These are phyloP conservation scores for Musca vetustissima DNA, from an alignment of 1,140 invertebrate genomes.

Conservation along the genomic window DNA sequence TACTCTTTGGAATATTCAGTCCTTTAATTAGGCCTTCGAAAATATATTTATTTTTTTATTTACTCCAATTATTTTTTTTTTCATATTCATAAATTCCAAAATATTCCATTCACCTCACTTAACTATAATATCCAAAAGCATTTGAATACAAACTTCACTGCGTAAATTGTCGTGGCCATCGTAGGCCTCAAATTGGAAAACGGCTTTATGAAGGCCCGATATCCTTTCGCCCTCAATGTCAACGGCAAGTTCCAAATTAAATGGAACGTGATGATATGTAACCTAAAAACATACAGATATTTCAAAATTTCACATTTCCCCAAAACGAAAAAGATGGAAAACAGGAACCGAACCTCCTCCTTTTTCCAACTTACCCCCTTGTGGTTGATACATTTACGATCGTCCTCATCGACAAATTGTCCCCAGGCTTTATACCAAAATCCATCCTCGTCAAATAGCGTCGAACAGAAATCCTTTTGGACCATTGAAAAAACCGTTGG, in stretches of 20 bases:
- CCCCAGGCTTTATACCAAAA: slow-evolving; percentile 6
- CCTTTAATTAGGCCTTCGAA: too few species aligned
- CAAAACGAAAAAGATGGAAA: too few species aligned
- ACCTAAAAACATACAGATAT: neutral
- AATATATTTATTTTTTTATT: too few species aligned
- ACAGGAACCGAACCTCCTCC: too few species aligned
- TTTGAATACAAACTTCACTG: too few species aligned
- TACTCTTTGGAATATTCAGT: too few species aligned
- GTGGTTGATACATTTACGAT: neutral
- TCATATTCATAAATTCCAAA: too few species aligned
- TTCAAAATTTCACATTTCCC: too few species aligned
- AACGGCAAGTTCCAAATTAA: neutral
- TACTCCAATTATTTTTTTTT: too few species aligned
- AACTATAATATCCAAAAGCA: too few species aligned
- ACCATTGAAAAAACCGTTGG: slow-evolving; percentile 8
- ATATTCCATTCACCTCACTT: too few species aligned
- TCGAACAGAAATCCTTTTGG: slow-evolving; percentile 9
- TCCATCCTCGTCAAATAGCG: slow-evolving; percentile 1
- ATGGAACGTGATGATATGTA: neutral
- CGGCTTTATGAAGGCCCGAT: neutral
- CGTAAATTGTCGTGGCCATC: neutral
- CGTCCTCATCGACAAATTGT: slow-evolving; percentile 1
- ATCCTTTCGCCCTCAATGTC: neutral
- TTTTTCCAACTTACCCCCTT: slow-evolving; percentile 5
- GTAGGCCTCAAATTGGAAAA: neutral